These are phyloP conservation scores for Rhynchotus rufescens DNA, from an alignment of 2,797 vertebrate genomes.

Conservation along the genomic window DNA sequence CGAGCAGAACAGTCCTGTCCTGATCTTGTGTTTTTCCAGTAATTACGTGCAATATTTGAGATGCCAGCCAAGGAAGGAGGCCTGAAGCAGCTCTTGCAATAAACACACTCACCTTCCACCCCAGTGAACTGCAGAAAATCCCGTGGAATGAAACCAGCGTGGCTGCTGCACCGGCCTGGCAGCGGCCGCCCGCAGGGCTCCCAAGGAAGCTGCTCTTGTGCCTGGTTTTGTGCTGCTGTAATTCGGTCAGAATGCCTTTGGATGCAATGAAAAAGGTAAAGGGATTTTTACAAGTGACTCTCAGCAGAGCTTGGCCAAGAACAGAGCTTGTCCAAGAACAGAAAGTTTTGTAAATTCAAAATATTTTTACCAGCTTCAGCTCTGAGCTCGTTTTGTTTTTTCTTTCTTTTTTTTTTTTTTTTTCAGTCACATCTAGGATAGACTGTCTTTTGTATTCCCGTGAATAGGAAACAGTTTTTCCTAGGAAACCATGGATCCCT, in stretches of 20 bases:
- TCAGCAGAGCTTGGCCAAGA: not conserved
- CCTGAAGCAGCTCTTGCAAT: not conserved
- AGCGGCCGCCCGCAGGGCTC: not conserved
- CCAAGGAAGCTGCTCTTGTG: not conserved
- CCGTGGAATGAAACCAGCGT: not conserved
- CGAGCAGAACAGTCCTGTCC: not conserved
- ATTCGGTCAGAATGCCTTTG: not conserved
- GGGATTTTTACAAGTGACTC: not conserved
- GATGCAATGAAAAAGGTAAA: not conserved
- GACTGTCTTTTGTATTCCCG: not conserved
- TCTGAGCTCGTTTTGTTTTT: not conserved
- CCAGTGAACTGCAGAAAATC: not conserved
- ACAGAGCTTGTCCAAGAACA: not conserved
- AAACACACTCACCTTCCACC: not conserved
- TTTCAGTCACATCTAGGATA: not conserved
- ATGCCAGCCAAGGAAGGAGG: not conserved
- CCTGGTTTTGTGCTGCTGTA: not conserved
- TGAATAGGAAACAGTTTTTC: not conserved
- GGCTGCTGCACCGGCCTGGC: not conserved
- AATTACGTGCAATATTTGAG: not conserved
- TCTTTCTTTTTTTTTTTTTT: not conserved
- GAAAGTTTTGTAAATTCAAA: not conserved
- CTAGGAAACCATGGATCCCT: not conserved
- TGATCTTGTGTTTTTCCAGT: not conserved
- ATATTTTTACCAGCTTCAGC: conserved; percentile 6